Evolutionary conservation across 1,140 invertebrate species (phyloP), one percentile per base, ranked within the genome.

Genomic region (Cataglyphis hispanica): DNA sequence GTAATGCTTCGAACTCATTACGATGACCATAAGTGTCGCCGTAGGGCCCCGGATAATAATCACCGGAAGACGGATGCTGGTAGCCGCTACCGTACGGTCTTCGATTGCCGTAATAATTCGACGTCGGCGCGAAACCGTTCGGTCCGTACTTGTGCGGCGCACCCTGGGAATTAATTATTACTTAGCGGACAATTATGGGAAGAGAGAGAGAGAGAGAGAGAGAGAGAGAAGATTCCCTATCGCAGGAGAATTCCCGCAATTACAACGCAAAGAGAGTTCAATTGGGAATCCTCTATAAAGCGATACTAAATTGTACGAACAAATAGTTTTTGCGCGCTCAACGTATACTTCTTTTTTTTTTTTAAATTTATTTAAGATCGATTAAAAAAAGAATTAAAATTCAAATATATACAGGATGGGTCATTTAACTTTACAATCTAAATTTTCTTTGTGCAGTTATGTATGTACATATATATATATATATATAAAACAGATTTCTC

Each of bases 41-140:
- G 19, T 86, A 83, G 10, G 83, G 19, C 2, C 37, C 43, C 37
- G 80, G 53, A 31, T 64, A 46, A 78, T 89, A 87, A 43, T 87
- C 84, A 53, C 80, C 89, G 60, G 70, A 81, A 83, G 88, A 22
- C 37, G 87, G 84, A 67, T 90, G 78, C 78, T 86, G 76, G 43
- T 90, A 66, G n/a, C 74, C 85, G 3, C 43, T 53, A n/a, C 22
- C 74, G 7, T 76, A 58, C 0, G 89, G 87, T 43, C 90, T 72
- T 50, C 90, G 87, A 87, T 88, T 86, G 34, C 86, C 89, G 60
- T 90, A 83, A 76, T 90, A 85, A 76, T 87, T 87, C 7, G 77
- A 56, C 34, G 88, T 37, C 27, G 76, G 87, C 1, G 27, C 74
- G 37, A 89, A 89, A 34, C 56, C 31, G 11, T 22, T 40, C 13